A percentile compares a stretch with the other conserved stretches of the same genome.
Conservation (phyloP, 2,113 vertebrate genomes). For the Oryzias javanicus region DNA sequence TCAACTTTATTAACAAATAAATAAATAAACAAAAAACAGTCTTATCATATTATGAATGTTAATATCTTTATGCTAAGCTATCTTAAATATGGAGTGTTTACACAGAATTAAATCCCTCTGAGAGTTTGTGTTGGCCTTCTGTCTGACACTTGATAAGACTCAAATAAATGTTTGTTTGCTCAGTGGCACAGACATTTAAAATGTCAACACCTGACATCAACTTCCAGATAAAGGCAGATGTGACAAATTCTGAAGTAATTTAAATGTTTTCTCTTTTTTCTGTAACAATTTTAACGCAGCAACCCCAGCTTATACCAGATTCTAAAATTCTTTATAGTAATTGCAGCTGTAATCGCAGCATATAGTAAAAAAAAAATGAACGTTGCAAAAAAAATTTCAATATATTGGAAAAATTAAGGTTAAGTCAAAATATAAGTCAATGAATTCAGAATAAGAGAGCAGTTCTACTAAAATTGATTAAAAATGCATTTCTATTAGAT, state of each 20-base stretch:
- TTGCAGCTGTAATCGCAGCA: too few relatives aligned
- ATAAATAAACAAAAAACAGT: background rate
- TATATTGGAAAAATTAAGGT: too few relatives aligned
- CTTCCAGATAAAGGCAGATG: background rate
- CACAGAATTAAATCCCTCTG: background rate
- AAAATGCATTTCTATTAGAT: too few relatives aligned
- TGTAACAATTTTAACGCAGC: background rate
- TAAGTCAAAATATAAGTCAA: too few relatives aligned
- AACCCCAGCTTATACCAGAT: too few relatives aligned
- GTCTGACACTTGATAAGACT: slow-evolving; percentile 16
- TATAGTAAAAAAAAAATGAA: too few relatives aligned
- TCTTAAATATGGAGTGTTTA: slow-evolving; percentile 11
- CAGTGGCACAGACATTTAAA: background rate
- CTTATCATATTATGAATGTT: slow-evolving; percentile 10
- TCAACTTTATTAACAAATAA: background rate
- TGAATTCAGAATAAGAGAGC: too few relatives aligned
- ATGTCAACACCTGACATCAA: background rate
- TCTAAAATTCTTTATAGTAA: too few relatives aligned
- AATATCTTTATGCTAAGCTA: background rate
- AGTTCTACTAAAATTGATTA: too few relatives aligned
- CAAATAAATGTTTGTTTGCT: slow-evolving; percentile 18
- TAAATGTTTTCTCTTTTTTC: background rate
- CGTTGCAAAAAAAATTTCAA: too few relatives aligned
- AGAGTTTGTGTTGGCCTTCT: slow-evolving; percentile 25
- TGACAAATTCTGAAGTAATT: too few relatives aligned